These are phyloP conservation scores for Teinopalpus imperialis DNA, from an alignment of 2,888 invertebrate species.

Conservation along the genomic window DNA sequence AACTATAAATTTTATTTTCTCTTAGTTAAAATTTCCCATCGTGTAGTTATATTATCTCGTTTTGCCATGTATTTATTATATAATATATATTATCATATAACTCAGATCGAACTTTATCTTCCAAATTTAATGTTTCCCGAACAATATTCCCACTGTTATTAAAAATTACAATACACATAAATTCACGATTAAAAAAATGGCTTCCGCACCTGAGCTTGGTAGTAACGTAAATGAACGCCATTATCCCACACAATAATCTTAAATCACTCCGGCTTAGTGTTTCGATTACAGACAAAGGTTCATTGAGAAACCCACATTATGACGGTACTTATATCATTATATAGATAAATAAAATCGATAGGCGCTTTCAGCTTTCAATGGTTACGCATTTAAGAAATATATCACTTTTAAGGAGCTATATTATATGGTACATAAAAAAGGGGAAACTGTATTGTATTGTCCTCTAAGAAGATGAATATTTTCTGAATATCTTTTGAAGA, in stretches of 20 bases:
- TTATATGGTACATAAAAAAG: too few relatives aligned
- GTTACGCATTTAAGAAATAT: conserved; percentile 4
- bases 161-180: conserved; percentile 21
- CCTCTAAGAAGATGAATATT: too few relatives aligned
- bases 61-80: too few relatives aligned
- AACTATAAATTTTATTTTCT: too few relatives aligned
- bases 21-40: too few relatives aligned
- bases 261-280: conserved; percentile 79
- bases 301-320: conserved; percentile 74
- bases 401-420: background rate
- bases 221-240: conserved; percentile 70
- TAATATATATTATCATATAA: too few relatives aligned
- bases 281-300: conserved; percentile 80
- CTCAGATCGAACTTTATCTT: too few relatives aligned
- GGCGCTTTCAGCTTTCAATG: conserved; percentile 27
- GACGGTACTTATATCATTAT: conserved; percentile 78
- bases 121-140: too few relatives aligned
- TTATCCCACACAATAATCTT: conserved; percentile 80
- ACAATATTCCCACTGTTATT: conserved; percentile 4
- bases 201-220: conserved; percentile 63
- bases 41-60: too few relatives aligned
- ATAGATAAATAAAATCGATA: conserved; percentile 74
- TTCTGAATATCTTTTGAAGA: too few relatives aligned
- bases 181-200: conserved; percentile 25
- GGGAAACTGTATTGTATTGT: too few relatives aligned